Percentiles rank a stretch among this genome's conserved stretches.
phyloP scores from a whole-genome alignment of 2,113 vertebrate species.

The Pelmatolapia mariae region DNA sequence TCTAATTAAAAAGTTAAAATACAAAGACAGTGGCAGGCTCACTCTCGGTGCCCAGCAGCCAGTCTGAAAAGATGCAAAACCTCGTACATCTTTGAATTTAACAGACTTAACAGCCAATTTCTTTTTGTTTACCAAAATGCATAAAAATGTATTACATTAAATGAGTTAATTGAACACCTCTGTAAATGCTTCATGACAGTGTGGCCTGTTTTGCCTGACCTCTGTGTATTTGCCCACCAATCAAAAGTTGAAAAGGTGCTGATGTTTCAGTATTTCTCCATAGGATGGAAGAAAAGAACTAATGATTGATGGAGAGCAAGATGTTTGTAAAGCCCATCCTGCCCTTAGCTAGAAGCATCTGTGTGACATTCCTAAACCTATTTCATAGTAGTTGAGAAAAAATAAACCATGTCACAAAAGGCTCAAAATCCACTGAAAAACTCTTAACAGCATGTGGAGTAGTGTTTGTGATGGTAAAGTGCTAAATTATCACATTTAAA shows the following conservation, averaged over 20 bases:
- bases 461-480: background rate
- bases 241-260: background rate
- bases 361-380: background rate
- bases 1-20: background rate
- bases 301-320: background rate
- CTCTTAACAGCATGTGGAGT: background rate
- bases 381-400: background rate
- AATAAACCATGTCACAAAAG: background rate
- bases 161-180: background rate
- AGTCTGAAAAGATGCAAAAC: background rate
- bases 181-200: background rate
- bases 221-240: background rate
- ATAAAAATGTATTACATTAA: too few relatives aligned
- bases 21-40: background rate
- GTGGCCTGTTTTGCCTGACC: background rate
- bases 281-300: background rate
- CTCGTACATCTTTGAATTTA: background rate
- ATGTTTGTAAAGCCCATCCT: background rate
- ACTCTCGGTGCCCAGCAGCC: background rate
- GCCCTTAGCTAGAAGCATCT: background rate
- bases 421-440: background rate
- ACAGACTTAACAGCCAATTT: too few relatives aligned
- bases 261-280: background rate
- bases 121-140: too few relatives aligned
- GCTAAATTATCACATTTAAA: background rate